phyloP scores from a whole-genome alignment of 2,113 vertebrate genomes.

The Anseranas semipalmata region DNA sequence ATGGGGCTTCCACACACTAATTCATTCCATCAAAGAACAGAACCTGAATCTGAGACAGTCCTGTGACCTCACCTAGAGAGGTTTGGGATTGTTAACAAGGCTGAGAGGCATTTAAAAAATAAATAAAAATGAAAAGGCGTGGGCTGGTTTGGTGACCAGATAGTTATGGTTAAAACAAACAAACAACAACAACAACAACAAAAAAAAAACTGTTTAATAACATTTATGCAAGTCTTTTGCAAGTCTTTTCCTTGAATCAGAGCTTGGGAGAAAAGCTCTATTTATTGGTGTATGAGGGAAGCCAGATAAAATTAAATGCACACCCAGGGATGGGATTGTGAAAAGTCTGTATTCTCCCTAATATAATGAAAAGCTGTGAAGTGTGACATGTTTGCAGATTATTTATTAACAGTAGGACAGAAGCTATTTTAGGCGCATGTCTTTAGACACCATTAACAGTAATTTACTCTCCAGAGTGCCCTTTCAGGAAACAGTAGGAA shows the following conservation, averaged over 20 bases:
- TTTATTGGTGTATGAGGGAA: not conserved
- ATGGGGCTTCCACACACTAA: not conserved
- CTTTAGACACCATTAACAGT: constrained; percentile 62
- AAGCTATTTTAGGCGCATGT: constrained; percentile 42
- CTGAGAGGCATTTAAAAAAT: not conserved
- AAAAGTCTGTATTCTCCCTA: not conserved
- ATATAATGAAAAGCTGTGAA: constrained; percentile 36
- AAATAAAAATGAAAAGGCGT: not conserved
- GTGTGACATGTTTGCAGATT: constrained; percentile 29
- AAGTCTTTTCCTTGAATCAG: not conserved
- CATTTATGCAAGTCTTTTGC: not conserved
- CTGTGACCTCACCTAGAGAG: not conserved
- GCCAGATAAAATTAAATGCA: not conserved
- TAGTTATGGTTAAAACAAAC: not conserved
- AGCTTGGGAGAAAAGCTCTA: not conserved
- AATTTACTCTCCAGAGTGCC: constrained; percentile 64
- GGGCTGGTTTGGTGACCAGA: not conserved
- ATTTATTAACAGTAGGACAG: constrained; percentile 57
- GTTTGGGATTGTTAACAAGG: not conserved
- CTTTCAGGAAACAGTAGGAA: constrained; percentile 63
- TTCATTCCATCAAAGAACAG: not conserved
- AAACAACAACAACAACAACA: too few species aligned
- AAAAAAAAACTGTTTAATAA: not conserved
- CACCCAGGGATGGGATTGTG: not conserved
- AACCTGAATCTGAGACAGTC: not conserved